A percentile compares a stretch with the other conserved stretches of the same genome.
phyloP scores from a whole-genome alignment of 1,140 invertebrate species.

The Papilio glaucus region DNA sequence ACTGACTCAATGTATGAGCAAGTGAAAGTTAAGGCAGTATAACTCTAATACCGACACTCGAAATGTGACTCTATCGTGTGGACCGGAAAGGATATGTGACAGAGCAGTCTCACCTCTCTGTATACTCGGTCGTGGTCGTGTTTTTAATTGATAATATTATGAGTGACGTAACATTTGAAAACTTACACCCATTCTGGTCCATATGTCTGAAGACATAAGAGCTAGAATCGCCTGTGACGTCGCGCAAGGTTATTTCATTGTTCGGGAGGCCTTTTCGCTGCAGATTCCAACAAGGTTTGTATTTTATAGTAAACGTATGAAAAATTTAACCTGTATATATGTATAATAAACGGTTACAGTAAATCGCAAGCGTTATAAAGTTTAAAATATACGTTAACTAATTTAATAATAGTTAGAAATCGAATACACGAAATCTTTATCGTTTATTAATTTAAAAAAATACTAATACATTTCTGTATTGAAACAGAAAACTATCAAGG shows the following conservation, averaged over 20 bases:
- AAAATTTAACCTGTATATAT: no score
- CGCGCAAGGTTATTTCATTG: not conserved
- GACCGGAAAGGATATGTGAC: not conserved
- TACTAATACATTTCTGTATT: no score
- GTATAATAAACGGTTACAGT: no score
- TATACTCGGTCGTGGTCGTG: not conserved
- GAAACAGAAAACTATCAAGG: no score
- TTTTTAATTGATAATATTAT: slow-evolving; percentile 15
- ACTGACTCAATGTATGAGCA: not conserved
- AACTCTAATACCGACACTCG: not conserved
- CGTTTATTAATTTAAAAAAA: no score
- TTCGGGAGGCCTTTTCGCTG: not conserved
- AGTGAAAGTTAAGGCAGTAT: not conserved
- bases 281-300: not conserved
- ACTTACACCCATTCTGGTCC: not conserved
- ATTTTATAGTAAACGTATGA: not conserved
- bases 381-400: no score
- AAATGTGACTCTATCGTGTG: not conserved
- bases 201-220: not conserved
- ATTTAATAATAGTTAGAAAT: no score
- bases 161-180: not conserved
- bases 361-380: no score
- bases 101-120: not conserved
- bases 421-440: no score
- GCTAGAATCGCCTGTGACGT: not conserved